These are phyloP conservation scores for Cryptus viduatorius DNA, from an alignment of 2,888 invertebrate species.

Conservation along the genomic window DNA sequence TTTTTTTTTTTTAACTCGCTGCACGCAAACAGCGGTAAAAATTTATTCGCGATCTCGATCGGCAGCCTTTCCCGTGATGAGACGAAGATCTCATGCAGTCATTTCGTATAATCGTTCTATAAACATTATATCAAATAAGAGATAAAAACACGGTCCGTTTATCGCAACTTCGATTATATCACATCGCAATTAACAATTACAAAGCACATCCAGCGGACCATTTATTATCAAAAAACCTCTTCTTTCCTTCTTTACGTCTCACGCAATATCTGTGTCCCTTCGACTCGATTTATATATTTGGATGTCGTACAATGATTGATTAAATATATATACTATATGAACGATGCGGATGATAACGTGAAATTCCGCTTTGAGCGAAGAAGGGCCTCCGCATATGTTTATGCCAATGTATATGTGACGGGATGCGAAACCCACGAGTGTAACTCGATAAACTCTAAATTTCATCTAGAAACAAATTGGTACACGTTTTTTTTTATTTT, in stretches of 20 bases:
- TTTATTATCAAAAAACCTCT: constrained; percentile 37
- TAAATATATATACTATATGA: constrained; percentile 37
- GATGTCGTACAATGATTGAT: constrained; percentile 16
- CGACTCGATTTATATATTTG: constrained; percentile 19
- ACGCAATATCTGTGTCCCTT: constrained; percentile 19
- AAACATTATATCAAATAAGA: constrained; percentile 11
- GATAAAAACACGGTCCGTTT: background rate
- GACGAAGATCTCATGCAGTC: background rate
- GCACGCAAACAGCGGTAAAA: constrained; percentile 5
- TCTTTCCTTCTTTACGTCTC: background rate
- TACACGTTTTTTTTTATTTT: constrained; percentile 34
- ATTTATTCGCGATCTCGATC: background rate
- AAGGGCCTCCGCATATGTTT: constrained; percentile 1
- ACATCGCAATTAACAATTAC: constrained; percentile 64
- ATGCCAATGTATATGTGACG: constrained; percentile 9
- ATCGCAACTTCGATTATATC: constrained; percentile 52
- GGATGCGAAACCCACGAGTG: constrained; percentile 40
- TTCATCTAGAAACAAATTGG: constrained; percentile 43
- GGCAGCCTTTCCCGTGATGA: background rate
- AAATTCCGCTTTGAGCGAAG: constrained; percentile 22
- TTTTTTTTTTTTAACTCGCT: background rate
- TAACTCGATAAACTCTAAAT: constrained; percentile 41
- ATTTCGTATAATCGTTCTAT: constrained; percentile 5
- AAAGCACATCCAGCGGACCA: constrained; percentile 65
- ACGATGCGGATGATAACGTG: constrained; percentile 24